Conservation (phyloP, 2,797 vertebrate genomes). For the Hephaestus fuliginosus region DNA sequence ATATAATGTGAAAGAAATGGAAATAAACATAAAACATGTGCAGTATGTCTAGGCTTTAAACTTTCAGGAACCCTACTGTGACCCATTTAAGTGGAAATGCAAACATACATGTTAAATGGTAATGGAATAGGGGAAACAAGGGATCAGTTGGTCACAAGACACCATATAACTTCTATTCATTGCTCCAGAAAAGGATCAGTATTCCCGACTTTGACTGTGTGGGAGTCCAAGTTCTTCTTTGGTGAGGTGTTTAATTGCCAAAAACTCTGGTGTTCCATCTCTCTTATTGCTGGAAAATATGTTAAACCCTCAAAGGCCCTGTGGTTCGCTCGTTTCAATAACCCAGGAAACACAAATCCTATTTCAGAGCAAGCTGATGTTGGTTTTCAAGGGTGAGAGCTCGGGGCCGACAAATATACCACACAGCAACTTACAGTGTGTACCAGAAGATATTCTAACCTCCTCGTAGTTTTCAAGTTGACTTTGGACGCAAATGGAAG, state of each 20-base stretch:
- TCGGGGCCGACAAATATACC: conserved; percentile 35
- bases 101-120: conserved; percentile 2
- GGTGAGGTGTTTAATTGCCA: conserved; percentile 64
- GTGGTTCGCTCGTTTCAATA: conserved; percentile 72
- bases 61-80: not conserved
- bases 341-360: conserved; percentile 66
- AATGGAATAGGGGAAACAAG: not conserved
- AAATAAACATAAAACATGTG: not conserved
- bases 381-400: conserved; percentile 62
- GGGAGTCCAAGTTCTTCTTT: conserved; percentile 49
- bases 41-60: not conserved
- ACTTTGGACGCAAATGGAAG: conserved; percentile 47
- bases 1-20: not conserved
- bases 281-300: conserved; percentile 65
- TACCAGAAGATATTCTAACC: conserved; percentile 47
- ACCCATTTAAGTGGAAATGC: conserved; percentile 21
- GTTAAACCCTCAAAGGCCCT: conserved; percentile 55
- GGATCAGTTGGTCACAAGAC: conserved; percentile 11
- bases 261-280: conserved; percentile 49
- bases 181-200: conserved; percentile 34
- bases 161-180: conserved; percentile 13
- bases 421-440: conserved; percentile 22
- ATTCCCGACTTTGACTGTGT: conserved; percentile 39
- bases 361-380: conserved; percentile 59
- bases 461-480: conserved; percentile 32